phyloP scores from a whole-genome alignment of 2,797 vertebrate genomes.

The Esox masquinongy region DNA sequence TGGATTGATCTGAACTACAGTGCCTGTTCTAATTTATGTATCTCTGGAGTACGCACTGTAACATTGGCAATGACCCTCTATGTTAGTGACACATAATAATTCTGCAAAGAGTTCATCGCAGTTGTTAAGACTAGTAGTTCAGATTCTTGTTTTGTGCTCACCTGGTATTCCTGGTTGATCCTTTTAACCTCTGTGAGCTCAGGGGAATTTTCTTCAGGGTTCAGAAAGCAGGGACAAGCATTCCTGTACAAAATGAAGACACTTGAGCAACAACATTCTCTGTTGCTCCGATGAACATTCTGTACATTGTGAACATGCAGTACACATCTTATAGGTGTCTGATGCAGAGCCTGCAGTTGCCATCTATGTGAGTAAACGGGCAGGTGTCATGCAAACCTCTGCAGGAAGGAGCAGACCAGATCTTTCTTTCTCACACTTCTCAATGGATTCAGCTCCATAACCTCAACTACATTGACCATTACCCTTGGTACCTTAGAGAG shows the following conservation, averaged over 20 bases:
- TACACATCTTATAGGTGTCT: neutral
- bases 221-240: conserved; percentile 9
- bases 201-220: conserved; percentile 10
- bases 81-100: neutral
- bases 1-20: conserved; percentile 1
- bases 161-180: conserved; percentile 20
- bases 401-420: conserved; percentile 67
- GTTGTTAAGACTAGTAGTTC: neutral
- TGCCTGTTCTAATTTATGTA: neutral
- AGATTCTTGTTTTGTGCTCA: neutral
- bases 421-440: conserved; percentile 68
- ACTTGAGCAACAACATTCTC: neutral
- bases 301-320: neutral
- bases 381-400: conserved; percentile 70
- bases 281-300: neutral
- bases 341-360: neutral
- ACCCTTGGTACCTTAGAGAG: conserved; percentile 81
- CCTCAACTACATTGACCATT: conserved; percentile 83
- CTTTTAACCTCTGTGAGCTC: conserved; percentile 1
- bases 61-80: neutral
- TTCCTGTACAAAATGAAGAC: conserved; percentile 2
- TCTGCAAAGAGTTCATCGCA: neutral
- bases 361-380: neutral
- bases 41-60: neutral
- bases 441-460: conserved; percentile 78